Base-by-base conservation (phyloP, 2,888 invertebrate genomes). In the Parasteatoda lunata region DNA sequence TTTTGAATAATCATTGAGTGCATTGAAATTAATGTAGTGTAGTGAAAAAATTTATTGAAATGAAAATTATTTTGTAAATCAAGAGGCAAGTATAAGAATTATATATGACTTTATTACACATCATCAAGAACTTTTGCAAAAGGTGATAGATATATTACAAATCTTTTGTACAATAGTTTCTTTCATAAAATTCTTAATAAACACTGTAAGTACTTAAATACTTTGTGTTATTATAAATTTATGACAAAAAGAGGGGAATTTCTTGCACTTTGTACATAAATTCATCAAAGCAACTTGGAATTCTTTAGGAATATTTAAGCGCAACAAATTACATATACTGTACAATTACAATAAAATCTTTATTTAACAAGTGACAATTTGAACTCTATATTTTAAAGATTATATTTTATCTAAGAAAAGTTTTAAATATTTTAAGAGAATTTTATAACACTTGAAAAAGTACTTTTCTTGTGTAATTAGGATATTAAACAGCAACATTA, bases 91-190 rank as follows among this genome's bases (percentile, higher is more conserved):
- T 15, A 49, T 80, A 85, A 80, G 85, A 85, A 85, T 75, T 85
- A 85, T 84, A 84, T 84, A 85, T 85, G 79, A 85, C 80, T 86
- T 86, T 86, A 86, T 86, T 86, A 77, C 86, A 86, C 81, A 81
- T 86, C 81, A 81, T 86, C 86, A 86, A 86, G 86, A 86, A 86
- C 69, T 86, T 77, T 81, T 86, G 80, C 81, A 86, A 86, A 86
- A 86, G 80, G 86, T 86, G 86, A 86, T 86, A 86, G 71, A 84
- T 84, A 75, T 86, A 86, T 86, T 86, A 86, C 86, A 86, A 85
- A 81, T 86, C 77, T 77, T 81, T 86, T 81, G 80, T 85, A 85
- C 85, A 81, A 86, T 81, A 81, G 81, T 86, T 80, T 86, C 71
- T 86, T 81, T 81, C 72, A 77, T 86, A 81, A 86, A 86, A 81